Percentiles rank a stretch among this genome's conserved stretches.
Conservation (phyloP, 2,113 vertebrate species). For the Himantopus leucocephalus region DNA sequence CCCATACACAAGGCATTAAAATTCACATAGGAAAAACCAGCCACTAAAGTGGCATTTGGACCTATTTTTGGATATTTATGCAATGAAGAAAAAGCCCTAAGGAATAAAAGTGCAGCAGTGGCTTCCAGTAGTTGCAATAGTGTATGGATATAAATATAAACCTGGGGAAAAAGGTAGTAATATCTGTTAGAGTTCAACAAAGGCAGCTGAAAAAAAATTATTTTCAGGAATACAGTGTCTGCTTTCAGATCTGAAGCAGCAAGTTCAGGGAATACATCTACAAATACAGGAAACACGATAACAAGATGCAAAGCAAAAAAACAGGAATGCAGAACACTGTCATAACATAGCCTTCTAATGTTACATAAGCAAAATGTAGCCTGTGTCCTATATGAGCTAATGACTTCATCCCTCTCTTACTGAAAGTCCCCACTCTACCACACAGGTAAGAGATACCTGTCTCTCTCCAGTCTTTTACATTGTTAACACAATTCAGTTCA, state of each 20-base stretch:
- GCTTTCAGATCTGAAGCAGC: background rate
- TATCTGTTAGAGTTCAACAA: background rate
- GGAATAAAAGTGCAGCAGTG: background rate
- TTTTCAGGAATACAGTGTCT: background rate
- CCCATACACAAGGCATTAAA: background rate
- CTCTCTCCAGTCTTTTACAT: background rate
- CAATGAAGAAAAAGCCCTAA: background rate
- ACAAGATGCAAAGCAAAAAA: background rate
- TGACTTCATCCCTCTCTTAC: background rate
- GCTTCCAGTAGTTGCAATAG: background rate
- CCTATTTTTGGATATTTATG: background rate
- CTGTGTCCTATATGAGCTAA: background rate
- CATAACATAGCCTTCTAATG: background rate
- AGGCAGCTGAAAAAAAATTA: background rate
- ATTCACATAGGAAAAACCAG: background rate
- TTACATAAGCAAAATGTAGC: constrained; percentile 4
- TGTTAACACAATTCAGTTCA: background rate
- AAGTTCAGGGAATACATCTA: background rate
- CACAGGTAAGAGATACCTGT: background rate
- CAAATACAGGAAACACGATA: background rate
- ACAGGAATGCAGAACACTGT: background rate
- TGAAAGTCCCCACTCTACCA: background rate
- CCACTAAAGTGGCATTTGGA: background rate
- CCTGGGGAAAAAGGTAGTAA: background rate
- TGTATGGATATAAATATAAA: background rate